A percentile compares a stretch with the other conserved stretches of the same genome.
Evolutionary conservation across 2,113 vertebrate genomes (phyloP).

Genomic region (Fukomys damarensis): DNA sequence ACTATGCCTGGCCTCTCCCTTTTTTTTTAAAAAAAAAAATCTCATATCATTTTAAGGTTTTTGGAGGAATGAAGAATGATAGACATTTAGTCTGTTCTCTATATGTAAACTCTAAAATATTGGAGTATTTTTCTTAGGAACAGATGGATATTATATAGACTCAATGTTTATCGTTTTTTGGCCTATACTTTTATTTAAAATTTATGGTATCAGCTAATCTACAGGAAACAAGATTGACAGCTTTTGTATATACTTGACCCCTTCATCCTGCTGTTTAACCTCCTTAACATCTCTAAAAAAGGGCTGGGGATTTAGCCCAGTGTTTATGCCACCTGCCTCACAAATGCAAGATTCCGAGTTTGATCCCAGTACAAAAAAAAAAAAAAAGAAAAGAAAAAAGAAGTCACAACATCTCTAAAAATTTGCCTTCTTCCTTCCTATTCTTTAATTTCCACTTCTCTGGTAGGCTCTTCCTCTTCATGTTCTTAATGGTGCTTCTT

Average conservation of each 20-base stretch:
- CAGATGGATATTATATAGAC: not conserved
- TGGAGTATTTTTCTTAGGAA: not conserved
- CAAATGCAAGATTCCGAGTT: too few species aligned
- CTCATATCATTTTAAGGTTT: constrained; percentile 7
- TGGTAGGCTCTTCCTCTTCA: not conserved
- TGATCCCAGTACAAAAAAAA: too few species aligned
- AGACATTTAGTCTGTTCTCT: not conserved
- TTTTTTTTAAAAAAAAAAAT: not conserved
- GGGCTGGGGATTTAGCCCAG: too few species aligned
- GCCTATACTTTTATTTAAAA: not conserved
- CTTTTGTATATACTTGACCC: not conserved
- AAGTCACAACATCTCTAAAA: not conserved
- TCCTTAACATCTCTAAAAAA: not conserved
- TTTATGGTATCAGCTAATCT: not conserved
- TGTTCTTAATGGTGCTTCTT: not conserved
- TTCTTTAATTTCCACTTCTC: not conserved
- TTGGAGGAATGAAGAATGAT: not conserved
- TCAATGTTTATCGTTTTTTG: constrained; percentile 9
- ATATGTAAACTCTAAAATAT: not conserved
- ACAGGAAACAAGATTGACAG: not conserved
- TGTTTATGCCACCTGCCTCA: too few species aligned
- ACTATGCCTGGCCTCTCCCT: not conserved
- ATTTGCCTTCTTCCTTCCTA: not conserved
- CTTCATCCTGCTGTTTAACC: not conserved
- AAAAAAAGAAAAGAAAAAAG: too few species aligned